Evolutionary conservation across 2,888 invertebrate genomes (phyloP).

Genomic region (Synanthedon formicaeformis): DNA sequence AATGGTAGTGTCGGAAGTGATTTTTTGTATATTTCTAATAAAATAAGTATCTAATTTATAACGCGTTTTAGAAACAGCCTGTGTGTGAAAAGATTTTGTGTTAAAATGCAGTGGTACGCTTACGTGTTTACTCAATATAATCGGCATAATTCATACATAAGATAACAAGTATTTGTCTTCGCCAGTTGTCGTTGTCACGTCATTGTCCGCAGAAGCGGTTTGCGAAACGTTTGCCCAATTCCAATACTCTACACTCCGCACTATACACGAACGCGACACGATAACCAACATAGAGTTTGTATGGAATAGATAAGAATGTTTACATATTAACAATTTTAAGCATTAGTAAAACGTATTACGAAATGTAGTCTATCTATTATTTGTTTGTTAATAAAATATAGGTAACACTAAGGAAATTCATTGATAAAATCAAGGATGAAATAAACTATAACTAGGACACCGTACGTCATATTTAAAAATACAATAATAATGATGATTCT

Average conservation of each 20-base stretch:
- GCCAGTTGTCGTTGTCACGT: constrained; percentile 48
- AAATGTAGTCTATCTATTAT: no score
- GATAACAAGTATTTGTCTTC: constrained; percentile 67
- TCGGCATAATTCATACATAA: constrained; percentile 68
- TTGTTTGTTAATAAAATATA: no score
- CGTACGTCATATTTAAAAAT: no score
- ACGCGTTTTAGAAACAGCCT: constrained; percentile 25
- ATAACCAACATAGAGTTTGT: constrained; percentile 19
- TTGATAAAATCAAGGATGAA: no score
- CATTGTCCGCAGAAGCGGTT: constrained; percentile 56
- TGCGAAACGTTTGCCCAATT: constrained; percentile 57
- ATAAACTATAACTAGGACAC: no score
- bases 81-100: constrained; percentile 46
- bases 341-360: no score
- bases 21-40: no score
- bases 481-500: no score
- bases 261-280: constrained; percentile 6
- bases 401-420: no score
- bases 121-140: constrained; percentile 62
- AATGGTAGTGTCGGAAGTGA: no score
- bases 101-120: constrained; percentile 52
- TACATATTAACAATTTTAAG: not conserved
- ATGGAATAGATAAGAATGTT: constrained; percentile 28
- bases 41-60: no score
- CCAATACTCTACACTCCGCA: constrained; percentile 26